Percentiles rank a stretch among this genome's conserved stretches.
These are phyloP conservation scores for Notodonta dromedarius DNA, from an alignment of 2,888 invertebrate species.

Conservation along the genomic window DNA sequence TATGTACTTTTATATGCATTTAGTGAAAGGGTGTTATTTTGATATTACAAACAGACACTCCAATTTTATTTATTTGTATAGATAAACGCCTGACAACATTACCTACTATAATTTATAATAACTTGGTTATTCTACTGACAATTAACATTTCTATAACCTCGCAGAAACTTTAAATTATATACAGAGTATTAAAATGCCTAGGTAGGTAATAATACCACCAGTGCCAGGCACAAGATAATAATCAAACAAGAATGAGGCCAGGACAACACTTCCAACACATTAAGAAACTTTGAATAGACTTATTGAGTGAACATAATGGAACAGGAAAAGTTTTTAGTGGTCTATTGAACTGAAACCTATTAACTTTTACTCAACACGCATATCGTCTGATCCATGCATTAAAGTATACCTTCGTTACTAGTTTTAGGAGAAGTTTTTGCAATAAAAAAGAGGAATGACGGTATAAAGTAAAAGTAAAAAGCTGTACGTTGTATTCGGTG, in stretches of 20 bases:
- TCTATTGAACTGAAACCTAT: constrained; percentile 45
- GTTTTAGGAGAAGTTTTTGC: constrained; percentile 22
- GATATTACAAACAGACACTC: too few relatives aligned
- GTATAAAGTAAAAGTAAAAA: constrained; percentile 10
- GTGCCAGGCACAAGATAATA: constrained; percentile 37
- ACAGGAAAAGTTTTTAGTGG: constrained; percentile 44
- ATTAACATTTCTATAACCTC: too few relatives aligned
- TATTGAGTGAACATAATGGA: constrained; percentile 41
- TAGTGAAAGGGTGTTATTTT: too few relatives aligned
- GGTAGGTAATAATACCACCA: constrained; percentile 1
- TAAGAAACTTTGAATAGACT: constrained; percentile 43
- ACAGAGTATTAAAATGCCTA: constrained; percentile 9
- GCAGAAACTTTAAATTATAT: too few relatives aligned
- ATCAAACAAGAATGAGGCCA: constrained; percentile 32
- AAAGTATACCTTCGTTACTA: constrained; percentile 33
- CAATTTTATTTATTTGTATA: too few relatives aligned
- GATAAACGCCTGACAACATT: too few relatives aligned
- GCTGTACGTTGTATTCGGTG: not conserved
- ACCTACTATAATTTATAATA: too few relatives aligned
- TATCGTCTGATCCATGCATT: constrained; percentile 20
- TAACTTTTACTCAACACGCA: constrained; percentile 52
- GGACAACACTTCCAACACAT: constrained; percentile 31
- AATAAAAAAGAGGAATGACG: constrained; percentile 13
- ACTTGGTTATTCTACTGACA: too few relatives aligned
- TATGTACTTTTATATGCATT: too few relatives aligned